A percentile compares a stretch with the other conserved stretches of the same genome.
phyloP scores from a whole-genome alignment of 2,888 invertebrate genomes.

The Ornithoptera priamus region DNA sequence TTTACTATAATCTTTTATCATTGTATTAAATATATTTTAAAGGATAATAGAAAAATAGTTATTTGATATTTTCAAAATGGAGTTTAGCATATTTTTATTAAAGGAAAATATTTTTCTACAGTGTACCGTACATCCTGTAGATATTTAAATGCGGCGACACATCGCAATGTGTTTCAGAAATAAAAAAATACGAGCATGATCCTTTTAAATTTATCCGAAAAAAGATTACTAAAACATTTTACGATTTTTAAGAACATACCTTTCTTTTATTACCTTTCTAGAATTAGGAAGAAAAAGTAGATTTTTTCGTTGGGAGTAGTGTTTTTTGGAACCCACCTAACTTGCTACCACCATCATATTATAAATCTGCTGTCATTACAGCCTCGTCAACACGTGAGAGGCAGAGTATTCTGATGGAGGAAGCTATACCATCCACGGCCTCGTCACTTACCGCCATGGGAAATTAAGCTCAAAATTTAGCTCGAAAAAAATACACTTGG shows the following conservation, averaged over 20 bases:
- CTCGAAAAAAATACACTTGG: not conserved
- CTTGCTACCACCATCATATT: too few species aligned
- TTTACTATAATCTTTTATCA: not conserved
- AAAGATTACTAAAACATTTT: not conserved
- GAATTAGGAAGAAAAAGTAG: too few species aligned
- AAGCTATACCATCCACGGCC: too few species aligned
- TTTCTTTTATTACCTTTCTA: too few species aligned
- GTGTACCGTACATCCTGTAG: not conserved
- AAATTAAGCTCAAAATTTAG: not conserved
- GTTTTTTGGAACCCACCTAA: too few species aligned
- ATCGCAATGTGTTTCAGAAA: not conserved
- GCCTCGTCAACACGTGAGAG: too few species aligned
- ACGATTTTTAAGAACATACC: too few species aligned
- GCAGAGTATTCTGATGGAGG: too few species aligned
- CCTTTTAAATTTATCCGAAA: not conserved
- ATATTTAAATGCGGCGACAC: not conserved
- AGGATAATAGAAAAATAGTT: conserved; percentile 26
- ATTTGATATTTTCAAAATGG: conserved; percentile 5
- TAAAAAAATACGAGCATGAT: not conserved
- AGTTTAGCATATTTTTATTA: conserved; percentile 13
- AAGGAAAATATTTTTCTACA: not conserved
- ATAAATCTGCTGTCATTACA: too few species aligned
- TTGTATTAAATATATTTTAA: conserved; percentile 13
- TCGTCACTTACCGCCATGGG: too few species aligned
- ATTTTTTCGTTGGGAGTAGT: too few species aligned